A percentile compares a stretch with the other conserved stretches of the same genome.
Evolutionary conservation across 2,797 vertebrate genomes (phyloP).

Genomic region (Myotis vivesi): DNA sequence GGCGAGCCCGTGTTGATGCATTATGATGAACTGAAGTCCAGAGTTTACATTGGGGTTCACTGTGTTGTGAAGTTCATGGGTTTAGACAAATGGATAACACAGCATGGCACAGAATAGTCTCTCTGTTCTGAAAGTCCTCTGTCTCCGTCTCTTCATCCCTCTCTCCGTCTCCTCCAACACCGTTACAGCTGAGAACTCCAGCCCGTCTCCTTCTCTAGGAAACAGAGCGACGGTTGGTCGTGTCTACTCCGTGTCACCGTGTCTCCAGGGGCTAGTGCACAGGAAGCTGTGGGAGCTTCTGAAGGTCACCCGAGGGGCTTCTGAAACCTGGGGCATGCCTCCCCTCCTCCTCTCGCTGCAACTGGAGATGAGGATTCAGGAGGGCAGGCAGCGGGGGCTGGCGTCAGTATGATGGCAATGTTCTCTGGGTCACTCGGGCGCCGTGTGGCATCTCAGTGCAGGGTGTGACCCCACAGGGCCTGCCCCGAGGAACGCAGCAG

Average conservation of each 20-base stretch:
- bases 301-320: neutral
- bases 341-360: neutral
- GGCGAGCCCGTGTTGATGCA: neutral
- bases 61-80: too few relatives aligned
- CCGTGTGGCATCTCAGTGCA: neutral
- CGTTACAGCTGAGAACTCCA: neutral
- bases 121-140: neutral
- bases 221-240: fast-evolving
- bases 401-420: neutral
- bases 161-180: neutral
- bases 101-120: fast-evolving
- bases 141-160: too few relatives aligned
- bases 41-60: neutral
- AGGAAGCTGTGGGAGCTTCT: neutral
- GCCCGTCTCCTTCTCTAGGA: fast-evolving
- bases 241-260: fast-evolving
- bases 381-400: too few relatives aligned
- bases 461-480: too few relatives aligned
- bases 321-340: neutral
- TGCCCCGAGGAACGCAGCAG: too few relatives aligned
- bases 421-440: too few relatives aligned
- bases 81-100: neutral
- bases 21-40: neutral
- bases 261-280: neutral
- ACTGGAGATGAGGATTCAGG: neutral